Evolutionary conservation across 1,140 invertebrate genomes (phyloP), one percentile per base, ranked within the genome.

Genomic region (Rhagoletis zephyria): DNA sequence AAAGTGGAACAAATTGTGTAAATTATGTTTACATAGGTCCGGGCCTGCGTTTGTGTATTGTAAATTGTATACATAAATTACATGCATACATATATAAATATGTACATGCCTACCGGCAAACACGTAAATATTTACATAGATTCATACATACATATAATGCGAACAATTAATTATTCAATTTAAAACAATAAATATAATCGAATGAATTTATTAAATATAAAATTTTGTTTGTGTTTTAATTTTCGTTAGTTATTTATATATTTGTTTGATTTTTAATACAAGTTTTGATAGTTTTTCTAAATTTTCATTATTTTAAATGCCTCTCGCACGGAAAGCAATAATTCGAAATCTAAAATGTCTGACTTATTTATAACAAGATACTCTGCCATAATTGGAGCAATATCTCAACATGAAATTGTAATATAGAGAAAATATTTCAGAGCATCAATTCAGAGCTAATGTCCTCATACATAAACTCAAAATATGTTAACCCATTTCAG

Each of bases 121-220:
- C 64, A 70, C 30, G 40, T 45, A 14, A 4, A 48, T 48, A n/a
- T 5, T 5, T 74, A 74, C n/a, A 4, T n/a, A 30, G 30, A 30
- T 30, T 30, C 30, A 42, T 45, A 42, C 64, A 30, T 42, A 42
- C 12, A 40, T 67, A 30, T 42, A 67, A 30, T 48, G 40, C 67
- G 42, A 74, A 74, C 40, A 74, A 45, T 48, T 74, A 74, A 74
- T 45, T 74, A 74, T 74, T 74, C 67, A 74, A 74, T 48, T 74
- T 45, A 74, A 30, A 12, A 74, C 42, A 48, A 74, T 74, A 74
- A 74, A 74, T 42, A 74, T 74, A 2, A 74, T 74, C 67, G 67
- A 74, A 74, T 48, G 67, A 74, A 74, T 74, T 74, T 74, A 74
- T 48, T 74, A 74, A 74, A 74, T 63, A 74, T 74, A 74, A 74